Evolutionary conservation across 2,797 vertebrate species (phyloP).

Genomic region (Gouania willdenowi): DNA sequence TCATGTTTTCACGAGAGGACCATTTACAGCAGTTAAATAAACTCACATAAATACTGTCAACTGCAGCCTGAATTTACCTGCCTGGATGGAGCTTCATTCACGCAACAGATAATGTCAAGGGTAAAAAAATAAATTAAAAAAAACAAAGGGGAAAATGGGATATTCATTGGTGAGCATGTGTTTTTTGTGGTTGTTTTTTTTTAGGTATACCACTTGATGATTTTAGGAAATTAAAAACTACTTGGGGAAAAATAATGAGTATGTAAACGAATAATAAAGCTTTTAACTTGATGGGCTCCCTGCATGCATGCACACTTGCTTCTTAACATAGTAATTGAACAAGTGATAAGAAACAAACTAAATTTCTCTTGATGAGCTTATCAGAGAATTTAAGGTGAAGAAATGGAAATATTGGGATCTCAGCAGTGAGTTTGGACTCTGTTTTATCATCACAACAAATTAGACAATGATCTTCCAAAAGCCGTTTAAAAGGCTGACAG

Average conservation of each 20-base stretch:
- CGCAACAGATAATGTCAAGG: constrained; percentile 40
- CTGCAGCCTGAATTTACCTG: constrained; percentile 84
- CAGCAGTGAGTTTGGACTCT: constrained; percentile 81
- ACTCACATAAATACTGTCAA: constrained; percentile 95
- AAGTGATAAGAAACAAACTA: constrained; percentile 92
- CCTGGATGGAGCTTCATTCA: constrained; percentile 34
- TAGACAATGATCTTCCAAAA: constrained; percentile 95
- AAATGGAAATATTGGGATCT: constrained; percentile 81
- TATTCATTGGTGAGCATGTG: no score
- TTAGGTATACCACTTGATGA: no score
- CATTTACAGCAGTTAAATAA: constrained; percentile 97
- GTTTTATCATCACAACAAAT: constrained; percentile 94
- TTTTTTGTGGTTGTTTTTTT: no score
- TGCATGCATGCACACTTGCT: no score
- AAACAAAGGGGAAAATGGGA: background rate
- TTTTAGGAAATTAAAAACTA: no score
- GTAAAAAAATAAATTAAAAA: constrained; percentile 24
- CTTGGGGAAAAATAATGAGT: no score
- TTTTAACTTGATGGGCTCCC: no score
- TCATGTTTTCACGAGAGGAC: constrained; percentile 98
- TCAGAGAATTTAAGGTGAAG: constrained; percentile 37
- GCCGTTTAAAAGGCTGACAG: constrained; percentile 88
- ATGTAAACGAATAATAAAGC: no score
- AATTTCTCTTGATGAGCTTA: constrained; percentile 91
- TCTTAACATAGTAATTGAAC: no score